Base-by-base conservation (phyloP, 1,140 invertebrate genomes). In the Bicyclus anynana region DNA sequence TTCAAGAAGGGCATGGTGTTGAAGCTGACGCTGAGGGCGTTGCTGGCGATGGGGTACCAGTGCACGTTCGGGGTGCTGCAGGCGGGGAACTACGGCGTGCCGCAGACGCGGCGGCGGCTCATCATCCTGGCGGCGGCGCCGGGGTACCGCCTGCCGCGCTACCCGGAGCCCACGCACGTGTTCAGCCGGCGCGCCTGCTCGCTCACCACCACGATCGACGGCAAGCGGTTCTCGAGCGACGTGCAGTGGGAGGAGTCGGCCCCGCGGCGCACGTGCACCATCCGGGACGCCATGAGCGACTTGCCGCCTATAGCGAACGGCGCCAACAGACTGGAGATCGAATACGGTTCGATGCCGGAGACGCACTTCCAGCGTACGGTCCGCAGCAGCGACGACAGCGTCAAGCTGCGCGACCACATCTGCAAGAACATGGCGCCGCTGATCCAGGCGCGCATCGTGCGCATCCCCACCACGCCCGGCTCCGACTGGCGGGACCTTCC, bases 401-500 rank as follows among this genome's bases (percentile, higher is more conserved):
- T 89, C 0, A 83, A 92, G 35, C 72, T 96, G 9, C 81, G 90
- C 5, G 95, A 97, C 82, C 96, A 97, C 67, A 93, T 96, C 59
- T 97, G 95, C 71, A 97, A 97, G 80, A 94, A 96, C 59, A 95
- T 97, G 94, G 92, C 93, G 33, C 90, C 94, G 1, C 77, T 97
- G 12, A 94, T 96, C 3, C 93, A 93, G 74, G 94, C 94, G 2
- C 90, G 96, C 44, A 96, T 97, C 68, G 87, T 90, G 29, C 89
- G 95, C 60, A 94, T 97, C 59, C 96, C 96, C 14, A 92, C 91
- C 1, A 89, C 88, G 10, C 91, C 91, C 10, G 95, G 95, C 9
- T 93, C 95, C 5, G 96, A 97, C 78, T 97, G 96, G 96, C 90
- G 96, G 53, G 95, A 97, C 86, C 85, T 97, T 6, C 96, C 96